Conservation (phyloP, 2,797 vertebrate species). For the Acanthopagrus latus region DNA sequence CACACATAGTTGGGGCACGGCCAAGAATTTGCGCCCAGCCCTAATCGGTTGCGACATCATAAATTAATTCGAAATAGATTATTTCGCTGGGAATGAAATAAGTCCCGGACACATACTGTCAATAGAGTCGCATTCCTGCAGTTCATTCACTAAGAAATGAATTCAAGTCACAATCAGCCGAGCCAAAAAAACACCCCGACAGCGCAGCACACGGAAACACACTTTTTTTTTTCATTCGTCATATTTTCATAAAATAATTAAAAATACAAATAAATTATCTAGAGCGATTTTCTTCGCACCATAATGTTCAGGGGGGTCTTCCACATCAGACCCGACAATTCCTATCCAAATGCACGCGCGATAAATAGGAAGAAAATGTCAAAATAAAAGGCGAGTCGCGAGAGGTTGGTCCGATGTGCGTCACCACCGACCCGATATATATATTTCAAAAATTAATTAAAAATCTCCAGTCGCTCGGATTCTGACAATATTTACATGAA, state of each 20-base stretch:
- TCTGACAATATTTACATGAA: constrained; percentile 81
- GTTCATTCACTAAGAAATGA: constrained; percentile 88
- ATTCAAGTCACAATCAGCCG: constrained; percentile 87
- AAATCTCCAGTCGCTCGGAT: constrained; percentile 84
- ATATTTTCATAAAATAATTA: constrained; percentile 98
- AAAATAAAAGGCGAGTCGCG: constrained; percentile 72
- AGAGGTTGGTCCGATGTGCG: constrained; percentile 73
- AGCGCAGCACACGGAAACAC: constrained; percentile 82
- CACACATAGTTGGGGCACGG: constrained; percentile 79
- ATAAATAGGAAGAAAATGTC: constrained; percentile 75
- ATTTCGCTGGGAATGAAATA: constrained; percentile 65
- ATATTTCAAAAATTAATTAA: constrained; percentile 90
- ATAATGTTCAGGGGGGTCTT: constrained; percentile 76
- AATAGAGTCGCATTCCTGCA: constrained; percentile 85
- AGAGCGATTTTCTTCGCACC: constrained; percentile 67
- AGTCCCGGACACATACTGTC: constrained; percentile 70
- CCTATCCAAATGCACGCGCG: constrained; percentile 63
- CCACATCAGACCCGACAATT: constrained; percentile 91
- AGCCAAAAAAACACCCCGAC: constrained; percentile 85
- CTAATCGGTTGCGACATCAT: constrained; percentile 77
- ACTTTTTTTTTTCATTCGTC: constrained; percentile 88
- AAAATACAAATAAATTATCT: constrained; percentile 92
- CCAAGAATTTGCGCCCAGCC: constrained; percentile 80
- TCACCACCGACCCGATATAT: constrained; percentile 78
- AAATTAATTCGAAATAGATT: constrained; percentile 71